Conservation (phyloP, 2,113 vertebrate species). For the Osmerus eperlanus region DNA sequence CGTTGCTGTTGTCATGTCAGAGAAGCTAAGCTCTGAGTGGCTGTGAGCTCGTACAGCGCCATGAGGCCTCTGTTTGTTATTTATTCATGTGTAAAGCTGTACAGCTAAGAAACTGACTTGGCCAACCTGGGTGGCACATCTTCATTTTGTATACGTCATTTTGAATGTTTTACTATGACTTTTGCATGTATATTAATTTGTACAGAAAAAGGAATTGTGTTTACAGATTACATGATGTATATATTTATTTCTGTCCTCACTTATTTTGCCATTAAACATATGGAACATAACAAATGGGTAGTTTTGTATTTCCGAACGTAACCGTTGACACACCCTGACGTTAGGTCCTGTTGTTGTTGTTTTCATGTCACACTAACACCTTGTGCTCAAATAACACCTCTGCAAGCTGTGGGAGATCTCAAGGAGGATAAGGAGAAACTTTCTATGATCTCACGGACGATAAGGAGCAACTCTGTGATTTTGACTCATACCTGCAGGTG, state of each 20-base stretch:
- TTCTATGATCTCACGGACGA: no score
- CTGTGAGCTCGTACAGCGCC: slow-evolving; percentile 66
- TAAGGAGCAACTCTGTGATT: no score
- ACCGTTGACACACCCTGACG: no score
- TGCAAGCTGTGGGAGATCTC: no score
- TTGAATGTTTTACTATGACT: slow-evolving; percentile 84
- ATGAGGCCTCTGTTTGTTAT: slow-evolving; percentile 70
- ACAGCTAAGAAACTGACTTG: slow-evolving; percentile 74
- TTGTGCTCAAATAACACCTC: no score
- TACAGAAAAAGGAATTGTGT: slow-evolving; percentile 90
- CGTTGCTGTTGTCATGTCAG: slow-evolving; percentile 25
- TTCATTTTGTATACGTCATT: slow-evolving; percentile 79
- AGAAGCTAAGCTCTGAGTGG: slow-evolving; percentile 20
- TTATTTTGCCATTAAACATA: slow-evolving; percentile 96
- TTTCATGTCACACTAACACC: no score
- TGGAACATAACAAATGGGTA: slow-evolving; percentile 77
- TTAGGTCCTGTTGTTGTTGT: no score
- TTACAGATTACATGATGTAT: slow-evolving; percentile 93
- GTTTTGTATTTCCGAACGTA: slow-evolving; percentile 47
- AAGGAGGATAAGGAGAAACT: no score
- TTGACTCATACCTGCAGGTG: no score
- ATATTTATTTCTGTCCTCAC: slow-evolving; percentile 93
- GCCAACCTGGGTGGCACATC: slow-evolving; percentile 81
- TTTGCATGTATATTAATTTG: slow-evolving; percentile 99
- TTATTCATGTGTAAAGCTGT: slow-evolving; percentile 84